Base-by-base conservation (phyloP, 2,888 invertebrate species). In the Agonopterix arenella region DNA sequence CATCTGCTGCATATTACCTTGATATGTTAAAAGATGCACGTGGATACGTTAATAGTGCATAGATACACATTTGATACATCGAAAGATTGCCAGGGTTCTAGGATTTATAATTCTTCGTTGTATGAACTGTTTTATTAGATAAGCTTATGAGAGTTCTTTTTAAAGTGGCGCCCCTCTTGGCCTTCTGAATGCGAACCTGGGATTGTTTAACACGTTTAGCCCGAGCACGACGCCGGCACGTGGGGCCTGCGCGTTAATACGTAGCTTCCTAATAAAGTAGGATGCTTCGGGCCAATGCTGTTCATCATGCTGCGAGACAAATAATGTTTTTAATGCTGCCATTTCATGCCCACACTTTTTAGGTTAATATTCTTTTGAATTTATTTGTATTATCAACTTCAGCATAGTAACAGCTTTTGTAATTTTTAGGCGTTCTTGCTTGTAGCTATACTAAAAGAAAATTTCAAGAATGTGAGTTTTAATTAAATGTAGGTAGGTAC, bases 241-340 rank as follows among this genome's bases (percentile, higher is more conserved):
- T 80, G 64, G 61, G 56, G 57, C 56, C 59, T 66, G 59, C 64
- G 64, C 67, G 70, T 70, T 86, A 85, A 86, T 85, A 72, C 70
- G 83, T 71, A 66, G 78, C 83, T 81, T 86, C 86, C 86, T 86
- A 78, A 85, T 86, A 84, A 84, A 83, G 71, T 59, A 62, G 65
- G 66, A 68, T 68, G 40, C 40, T 40, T n/a, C 40, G 5, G 40
- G 40, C 40, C 0, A n/a, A 28, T 9, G 40, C n/a, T 40, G 9
- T 40, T 40, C 40, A 40, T 40, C 40, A 1, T 40, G 40, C 40
- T 40, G n/a, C 10, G 10, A 10, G 40, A 40, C 40, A 40, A 40
- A 40, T 9, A n/a, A n/a, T 40, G 9, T 0, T 40, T 40, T 9
- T 40, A n/a, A n/a, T 40, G n/a, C 10, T n/a, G 10, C 9, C 40